Evolutionary conservation across 2,888 invertebrate species (phyloP).

Genomic region (Iselma pallidipennis): DNA sequence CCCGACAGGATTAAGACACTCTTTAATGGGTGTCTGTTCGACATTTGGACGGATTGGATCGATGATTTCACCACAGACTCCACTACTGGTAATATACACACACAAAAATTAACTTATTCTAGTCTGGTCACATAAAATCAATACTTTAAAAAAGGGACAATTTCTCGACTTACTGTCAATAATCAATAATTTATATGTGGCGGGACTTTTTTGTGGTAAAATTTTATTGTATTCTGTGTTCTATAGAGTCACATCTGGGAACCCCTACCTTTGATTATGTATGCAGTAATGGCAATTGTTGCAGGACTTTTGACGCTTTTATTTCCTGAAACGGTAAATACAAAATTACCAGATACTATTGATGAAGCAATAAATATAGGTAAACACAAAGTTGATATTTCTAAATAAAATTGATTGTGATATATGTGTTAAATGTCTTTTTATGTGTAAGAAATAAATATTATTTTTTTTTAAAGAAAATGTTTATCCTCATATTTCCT

Average conservation of each 20-base stretch:
- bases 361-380: conserved; percentile 66
- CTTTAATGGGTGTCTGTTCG: conserved; percentile 66
- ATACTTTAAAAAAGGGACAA: too few relatives aligned
- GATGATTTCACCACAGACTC: conserved; percentile 69
- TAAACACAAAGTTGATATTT: conserved; percentile 10
- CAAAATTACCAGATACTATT: conserved; percentile 69
- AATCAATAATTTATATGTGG: too few relatives aligned
- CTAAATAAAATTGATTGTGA: neutral
- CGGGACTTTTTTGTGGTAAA: too few relatives aligned
- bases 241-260: conserved; percentile 51
- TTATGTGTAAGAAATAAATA: neutral
- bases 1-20: conserved; percentile 67
- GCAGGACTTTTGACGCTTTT: conserved; percentile 66
- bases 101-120: too few relatives aligned
- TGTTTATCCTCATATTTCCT: neutral
- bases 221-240: conserved; percentile 1
- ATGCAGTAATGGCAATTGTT: conserved; percentile 64
- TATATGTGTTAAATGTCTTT: neutral
- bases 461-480: neutral
- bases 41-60: conserved; percentile 69
- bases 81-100: conserved; percentile 68
- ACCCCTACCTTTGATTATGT: conserved; percentile 66
- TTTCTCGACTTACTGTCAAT: too few relatives aligned
- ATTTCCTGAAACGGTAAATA: conserved; percentile 72
- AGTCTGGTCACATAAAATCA: too few relatives aligned